These are phyloP conservation scores for Oxyruncus cristatus DNA, from an alignment of 2,113 vertebrate species.

Conservation along the genomic window DNA sequence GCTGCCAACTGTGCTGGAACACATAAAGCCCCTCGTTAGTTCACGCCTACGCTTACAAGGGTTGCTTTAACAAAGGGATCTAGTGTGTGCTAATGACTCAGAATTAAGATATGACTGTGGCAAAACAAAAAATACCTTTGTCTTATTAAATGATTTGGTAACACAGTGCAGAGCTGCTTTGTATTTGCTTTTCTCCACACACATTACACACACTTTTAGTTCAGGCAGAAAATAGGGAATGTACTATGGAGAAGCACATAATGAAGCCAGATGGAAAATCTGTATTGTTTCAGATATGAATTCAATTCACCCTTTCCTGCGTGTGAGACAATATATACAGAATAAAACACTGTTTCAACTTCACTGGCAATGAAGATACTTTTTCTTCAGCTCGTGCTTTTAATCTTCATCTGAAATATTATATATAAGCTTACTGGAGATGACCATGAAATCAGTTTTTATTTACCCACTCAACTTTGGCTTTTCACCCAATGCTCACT, in stretches of 20 bases:
- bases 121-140: constrained; percentile 70
- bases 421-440: background rate
- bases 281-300: constrained; percentile 72
- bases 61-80: constrained; percentile 67
- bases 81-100: constrained; percentile 59
- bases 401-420: constrained; percentile 38
- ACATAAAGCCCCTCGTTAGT: constrained; percentile 68
- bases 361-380: constrained; percentile 59
- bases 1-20: constrained; percentile 52
- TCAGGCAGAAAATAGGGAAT: constrained; percentile 65
- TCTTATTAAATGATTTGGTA: constrained; percentile 65
- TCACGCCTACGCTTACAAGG: constrained; percentile 49
- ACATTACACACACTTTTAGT: constrained; percentile 50
- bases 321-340: constrained; percentile 58
- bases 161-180: constrained; percentile 46
- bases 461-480: constrained; percentile 5
- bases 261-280: constrained; percentile 79
- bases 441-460: background rate
- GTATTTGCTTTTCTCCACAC: constrained; percentile 43
- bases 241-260: constrained; percentile 73
- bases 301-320: constrained; percentile 72
- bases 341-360: constrained; percentile 63
- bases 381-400: constrained; percentile 41
- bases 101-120: constrained; percentile 61
- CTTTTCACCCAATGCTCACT: background rate